Evolutionary conservation across 1,140 invertebrate species (phyloP).

Genomic region (Varroa destructor): DNA sequence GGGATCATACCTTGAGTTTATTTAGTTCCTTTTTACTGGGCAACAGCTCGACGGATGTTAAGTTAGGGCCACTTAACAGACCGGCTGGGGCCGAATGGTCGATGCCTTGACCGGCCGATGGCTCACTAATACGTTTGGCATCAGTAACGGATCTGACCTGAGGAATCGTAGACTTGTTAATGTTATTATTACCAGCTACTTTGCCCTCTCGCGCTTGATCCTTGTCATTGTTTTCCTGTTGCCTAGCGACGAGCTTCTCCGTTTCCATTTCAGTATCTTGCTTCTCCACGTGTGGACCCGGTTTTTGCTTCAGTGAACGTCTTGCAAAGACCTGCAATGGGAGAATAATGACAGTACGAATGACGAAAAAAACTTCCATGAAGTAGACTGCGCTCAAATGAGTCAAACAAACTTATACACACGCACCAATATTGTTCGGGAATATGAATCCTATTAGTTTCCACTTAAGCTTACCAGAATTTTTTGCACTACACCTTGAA

Average conservation of each 20-base stretch:
- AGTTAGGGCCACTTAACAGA: no score
- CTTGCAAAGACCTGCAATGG: conserved; percentile 18
- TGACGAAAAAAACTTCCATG: no score
- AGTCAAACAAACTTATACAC: no score
- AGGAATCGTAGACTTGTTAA: no score
- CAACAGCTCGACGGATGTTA: no score
- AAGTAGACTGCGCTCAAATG: no score
- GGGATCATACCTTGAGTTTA: no score
- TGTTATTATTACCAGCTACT: no score
- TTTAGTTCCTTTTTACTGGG: no score
- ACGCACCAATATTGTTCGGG: background rate
- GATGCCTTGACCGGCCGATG: no score
- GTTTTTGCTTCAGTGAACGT: conserved; percentile 28
- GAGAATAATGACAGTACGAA: background rate
- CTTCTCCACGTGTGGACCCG: conserved; percentile 22
- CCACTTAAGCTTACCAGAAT: background rate
- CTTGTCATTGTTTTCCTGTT: conserved; percentile 6
- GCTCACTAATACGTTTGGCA: conserved; percentile 16
- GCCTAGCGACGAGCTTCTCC: background rate
- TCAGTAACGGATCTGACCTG: background rate
- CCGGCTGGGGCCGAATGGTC: no score
- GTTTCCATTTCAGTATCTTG: conserved; percentile 19
- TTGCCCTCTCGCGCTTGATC: background rate
- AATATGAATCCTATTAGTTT: background rate
- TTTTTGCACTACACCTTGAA: background rate